A percentile compares a stretch with the other conserved stretches of the same genome.
phyloP scores from a whole-genome alignment of 2,797 vertebrate genomes.

The Cynopterus sphinx region DNA sequence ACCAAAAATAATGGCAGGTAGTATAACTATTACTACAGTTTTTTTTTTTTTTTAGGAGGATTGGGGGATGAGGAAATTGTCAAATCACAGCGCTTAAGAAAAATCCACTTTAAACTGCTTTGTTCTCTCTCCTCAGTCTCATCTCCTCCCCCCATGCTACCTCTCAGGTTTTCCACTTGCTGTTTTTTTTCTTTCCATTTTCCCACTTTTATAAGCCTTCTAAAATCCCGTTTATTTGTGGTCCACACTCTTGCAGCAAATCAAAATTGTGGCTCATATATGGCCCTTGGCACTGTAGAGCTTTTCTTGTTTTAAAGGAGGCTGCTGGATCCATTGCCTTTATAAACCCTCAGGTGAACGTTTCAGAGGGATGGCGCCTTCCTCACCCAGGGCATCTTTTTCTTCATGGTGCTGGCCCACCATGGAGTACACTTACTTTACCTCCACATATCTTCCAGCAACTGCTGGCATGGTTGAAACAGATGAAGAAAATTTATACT shows the following conservation, averaged over 20 bases:
- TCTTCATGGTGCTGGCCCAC: neutral
- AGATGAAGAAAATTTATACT: neutral
- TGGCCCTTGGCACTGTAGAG: neutral
- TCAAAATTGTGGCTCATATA: neutral
- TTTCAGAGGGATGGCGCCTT: neutral
- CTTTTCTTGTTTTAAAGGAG: neutral
- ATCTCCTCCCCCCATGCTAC: neutral
- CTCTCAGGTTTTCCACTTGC: neutral
- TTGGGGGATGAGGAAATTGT: neutral
- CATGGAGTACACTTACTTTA: neutral
- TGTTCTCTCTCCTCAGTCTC: neutral
- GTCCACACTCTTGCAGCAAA: neutral
- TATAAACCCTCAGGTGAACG: neutral
- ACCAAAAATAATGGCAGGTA: neutral
- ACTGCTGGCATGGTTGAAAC: neutral
- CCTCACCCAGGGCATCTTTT: neutral
- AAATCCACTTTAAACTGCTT: neutral
- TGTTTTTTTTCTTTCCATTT: conserved; percentile 14
- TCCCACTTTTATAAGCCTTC: neutral
- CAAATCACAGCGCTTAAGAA: neutral
- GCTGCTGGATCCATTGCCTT: neutral
- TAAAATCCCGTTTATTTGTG: conserved; percentile 32
- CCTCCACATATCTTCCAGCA: neutral
- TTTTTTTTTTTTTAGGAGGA: neutral
- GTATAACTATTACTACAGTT: neutral